Evolutionary conservation across 2,113 vertebrate species (phyloP), one percentile per base, ranked within the genome.

Genomic region (Zapornia atra): DNA sequence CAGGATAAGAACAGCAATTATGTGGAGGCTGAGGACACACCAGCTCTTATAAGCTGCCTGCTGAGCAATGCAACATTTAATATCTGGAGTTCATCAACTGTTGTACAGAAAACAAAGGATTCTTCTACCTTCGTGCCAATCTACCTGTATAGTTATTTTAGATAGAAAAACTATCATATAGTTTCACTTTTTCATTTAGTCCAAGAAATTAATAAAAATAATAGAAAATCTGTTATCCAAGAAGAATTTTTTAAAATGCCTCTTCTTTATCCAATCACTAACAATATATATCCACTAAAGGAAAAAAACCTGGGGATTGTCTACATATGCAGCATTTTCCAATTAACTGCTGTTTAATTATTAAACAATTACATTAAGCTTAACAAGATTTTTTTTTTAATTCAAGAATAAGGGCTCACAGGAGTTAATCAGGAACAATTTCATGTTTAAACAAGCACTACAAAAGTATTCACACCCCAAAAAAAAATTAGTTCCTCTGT

Each of bases 281-380:
- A 44, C 19, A 26, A 38, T 81, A 85, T 94, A 50, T 42, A 82
- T 57, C 26, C 51, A 82, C 50, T 66, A 79, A 54, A 77, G 50
- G n/a, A 88, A 88, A 75, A 85, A 38, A 40, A 80, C 48, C 25
- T 34, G 28, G 66, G 57, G 38, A 46, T 15, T 81, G 20, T 33
- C 38, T 53, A 16, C 11, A 65, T 68, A 57, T 9, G 7, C 61
- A 72, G 12, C 57, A 51, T 50, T 95, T 94, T 90, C 84, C 91
- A 82, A 59, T 61, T 87, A 97, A 82, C 75, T 69, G 15, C 66
- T 91, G 87, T 80, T 96, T 94, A 91, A 96, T 96, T 57, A 92
- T 89, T 87, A 95, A 96, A 87, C 89, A 91, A 36, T 44, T 82
- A 44, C n/a, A 75, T 82, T 80, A 80, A 77, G 15, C 46, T 92